phyloP scores from a whole-genome alignment of 2,113 vertebrate species.

The Apodemus speciosus region DNA sequence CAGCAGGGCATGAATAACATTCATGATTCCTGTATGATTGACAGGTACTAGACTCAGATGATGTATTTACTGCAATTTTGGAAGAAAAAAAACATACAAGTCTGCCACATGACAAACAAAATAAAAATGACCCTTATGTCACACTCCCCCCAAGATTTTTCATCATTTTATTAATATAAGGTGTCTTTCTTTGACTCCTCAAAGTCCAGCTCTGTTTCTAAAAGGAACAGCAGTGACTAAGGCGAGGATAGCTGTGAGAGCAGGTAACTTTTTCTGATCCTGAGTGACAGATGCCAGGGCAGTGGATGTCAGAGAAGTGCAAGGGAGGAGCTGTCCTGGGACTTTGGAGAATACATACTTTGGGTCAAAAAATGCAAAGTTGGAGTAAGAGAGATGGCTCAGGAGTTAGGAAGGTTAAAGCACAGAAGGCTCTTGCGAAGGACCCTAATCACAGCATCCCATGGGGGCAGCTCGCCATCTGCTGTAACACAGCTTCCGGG shows the following conservation, averaged over 20 bases:
- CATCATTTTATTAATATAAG: not conserved
- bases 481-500: not conserved
- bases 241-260: not conserved
- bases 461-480: not conserved
- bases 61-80: not conserved
- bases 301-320: not conserved
- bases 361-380: not conserved
- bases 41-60: not conserved
- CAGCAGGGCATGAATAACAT: not conserved
- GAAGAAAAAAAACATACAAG: not conserved
- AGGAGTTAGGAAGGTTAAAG: not conserved
- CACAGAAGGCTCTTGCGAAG: not conserved
- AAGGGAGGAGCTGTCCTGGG: not conserved
- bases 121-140: not conserved
- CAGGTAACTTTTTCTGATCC: not conserved
- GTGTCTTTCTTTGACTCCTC: not conserved
- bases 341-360: not conserved
- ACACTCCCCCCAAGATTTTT: not conserved
- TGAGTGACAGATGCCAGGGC: not conserved
- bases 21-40: not conserved
- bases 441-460: not conserved
- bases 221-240: not conserved
- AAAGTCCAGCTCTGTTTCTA: constrained; percentile 32
- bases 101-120: not conserved
- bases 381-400: not conserved